Evolutionary conservation across 2,797 vertebrate species (phyloP), one percentile per base, ranked within the genome.

Genomic region (Lycodopsis pacificus): DNA sequence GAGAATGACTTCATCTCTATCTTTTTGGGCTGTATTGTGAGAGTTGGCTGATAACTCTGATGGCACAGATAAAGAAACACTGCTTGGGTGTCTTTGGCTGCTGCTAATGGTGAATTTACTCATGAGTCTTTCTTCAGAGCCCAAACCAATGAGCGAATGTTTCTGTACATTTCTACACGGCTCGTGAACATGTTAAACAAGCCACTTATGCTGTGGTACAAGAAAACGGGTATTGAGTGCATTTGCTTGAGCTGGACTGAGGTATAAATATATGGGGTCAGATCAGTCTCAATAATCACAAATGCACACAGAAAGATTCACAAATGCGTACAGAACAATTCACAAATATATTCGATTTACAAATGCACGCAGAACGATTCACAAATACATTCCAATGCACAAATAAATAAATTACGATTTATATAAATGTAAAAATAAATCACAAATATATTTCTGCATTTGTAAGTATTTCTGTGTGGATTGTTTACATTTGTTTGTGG

Each of bases 1-100:
- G 14, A 58, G 54, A 61, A 75, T 83, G 77, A 88, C 81, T 81
- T 89, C 76, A 42, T 82, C 65, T 79, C 11, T 62, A 48, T 80
- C 65, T 66, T 63, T 77, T 44, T 72, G 65, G 71, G 56, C 20
- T 36, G 38, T 15, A 59, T 65, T 71, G 73, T 20, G 11, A 71
- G 72, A 71, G 38, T 49, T 74, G 76, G 71, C 66, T 1, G 36
- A 17, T 14, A 22, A 38, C 40, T 70, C 15, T 78, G 69, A 71
- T 67, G 76, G 68, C 58, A 67, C 36, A 36, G 38, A 70, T 48
- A 80, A 54, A 22, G n/a, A 75, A 38, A 56, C 30, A 2, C 15
- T 38, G 40, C 40, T 34, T 64, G 59, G 46, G 44, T 53, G 64
- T 75, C 51, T 53, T 64, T 61, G 44, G n/a, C 27, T 65, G 2